phyloP scores from a whole-genome alignment of 2,797 vertebrate species.

The Pterois miles region DNA sequence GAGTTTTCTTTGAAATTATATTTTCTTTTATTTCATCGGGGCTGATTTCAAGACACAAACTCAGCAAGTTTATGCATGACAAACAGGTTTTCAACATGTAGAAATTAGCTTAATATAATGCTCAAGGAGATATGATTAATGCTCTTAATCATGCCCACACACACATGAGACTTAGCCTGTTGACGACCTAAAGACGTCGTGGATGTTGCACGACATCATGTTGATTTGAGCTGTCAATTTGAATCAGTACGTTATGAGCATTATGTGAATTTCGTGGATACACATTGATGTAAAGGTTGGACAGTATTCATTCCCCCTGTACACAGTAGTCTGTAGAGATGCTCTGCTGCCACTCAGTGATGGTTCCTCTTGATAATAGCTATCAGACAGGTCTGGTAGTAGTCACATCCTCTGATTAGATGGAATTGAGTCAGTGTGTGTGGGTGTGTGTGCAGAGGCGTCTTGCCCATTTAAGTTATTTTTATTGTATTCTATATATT shows the following conservation, averaged over 20 bases:
- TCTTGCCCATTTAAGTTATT: no score
- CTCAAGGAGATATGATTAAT: neutral
- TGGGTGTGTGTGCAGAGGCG: neutral
- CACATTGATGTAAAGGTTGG: slow-evolving; percentile 13
- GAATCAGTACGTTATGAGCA: neutral
- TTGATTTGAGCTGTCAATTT: neutral
- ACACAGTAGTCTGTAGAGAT: neutral
- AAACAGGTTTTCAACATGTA: neutral
- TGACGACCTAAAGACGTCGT: neutral
- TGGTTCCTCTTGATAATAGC: neutral
- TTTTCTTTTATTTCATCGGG: neutral
- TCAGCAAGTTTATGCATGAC: neutral
- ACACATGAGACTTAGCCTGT: neutral
- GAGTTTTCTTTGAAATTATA: neutral
- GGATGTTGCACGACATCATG: neutral
- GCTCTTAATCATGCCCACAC: neutral
- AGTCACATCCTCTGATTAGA: neutral
- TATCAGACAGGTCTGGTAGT: neutral
- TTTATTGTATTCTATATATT: no score
- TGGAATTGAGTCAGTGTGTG: neutral
- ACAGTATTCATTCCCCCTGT: neutral
- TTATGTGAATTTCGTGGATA: neutral
- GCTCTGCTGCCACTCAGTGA: neutral
- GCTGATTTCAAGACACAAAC: neutral
- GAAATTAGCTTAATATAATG: neutral